Evolutionary conservation across 2,888 invertebrate genomes (phyloP), one percentile per base, ranked within the genome.

Genomic region (Meteorus cinctellus): DNA sequence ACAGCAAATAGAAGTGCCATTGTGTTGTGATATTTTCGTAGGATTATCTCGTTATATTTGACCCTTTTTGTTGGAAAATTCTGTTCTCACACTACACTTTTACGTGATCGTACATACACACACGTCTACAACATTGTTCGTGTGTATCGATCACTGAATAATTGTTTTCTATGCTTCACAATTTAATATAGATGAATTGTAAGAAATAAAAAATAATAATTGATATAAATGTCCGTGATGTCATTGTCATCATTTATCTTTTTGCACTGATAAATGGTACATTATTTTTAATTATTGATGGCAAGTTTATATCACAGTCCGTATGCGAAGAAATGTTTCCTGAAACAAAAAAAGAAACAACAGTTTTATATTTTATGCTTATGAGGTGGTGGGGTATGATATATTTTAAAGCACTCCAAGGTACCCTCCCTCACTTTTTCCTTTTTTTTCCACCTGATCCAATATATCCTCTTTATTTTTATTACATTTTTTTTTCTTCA

Each of bases 1-100:
- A 89, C 82, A 84, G 85, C 88, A 83, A 87, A 86, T 84, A 88
- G 84, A 77, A 89, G 86, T 85, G 88, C 89, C 89, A 89, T 89
- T 85, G 85, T 88, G 82, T 80, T 77, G 70, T 70, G 48, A 41
- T 34, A 63, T 55, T 75, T 24, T 24, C 1, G 24, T 24, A 45
- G 36, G 41, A 34, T 66, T 36, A 48, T 31, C 45, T 41, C 36
- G 41, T 48, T 66, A 31, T 45, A 67, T 31, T 60, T 19, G 16
- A 19, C 19, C 29, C 29, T 60, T 10, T 60, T 27, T 60, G 24
- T 24, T 60, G 6, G 4, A 6, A 12, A 27, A 24, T 67, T 14
- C 48, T 48, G 29, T 27, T 48, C 48, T 41, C n/a, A 36, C 59
- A 34, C 31, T 71, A 31, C n/a, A 41, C 16, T 34, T 31, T 63